Evolutionary conservation across 2,888 invertebrate genomes (phyloP).

Genomic region (Acleris emargana): DNA sequence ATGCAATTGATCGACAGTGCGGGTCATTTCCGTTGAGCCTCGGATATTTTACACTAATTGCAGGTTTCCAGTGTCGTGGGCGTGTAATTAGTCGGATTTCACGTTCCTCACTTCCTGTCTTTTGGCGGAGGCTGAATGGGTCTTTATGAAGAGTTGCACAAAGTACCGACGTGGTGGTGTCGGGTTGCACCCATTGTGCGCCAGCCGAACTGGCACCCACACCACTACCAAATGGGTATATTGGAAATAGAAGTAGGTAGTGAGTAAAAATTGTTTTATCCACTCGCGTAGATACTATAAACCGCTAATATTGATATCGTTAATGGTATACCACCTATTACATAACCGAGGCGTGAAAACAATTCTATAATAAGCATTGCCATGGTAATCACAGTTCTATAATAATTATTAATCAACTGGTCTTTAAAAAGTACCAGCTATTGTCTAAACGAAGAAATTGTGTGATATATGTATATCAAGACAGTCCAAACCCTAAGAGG

Average conservation of each 20-base stretch:
- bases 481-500: no score
- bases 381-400: no score
- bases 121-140: slow-evolving; percentile 64
- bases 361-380: no score
- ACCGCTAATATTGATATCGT: no score
- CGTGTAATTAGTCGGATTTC: slow-evolving; percentile 79
- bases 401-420: no score
- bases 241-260: neutral
- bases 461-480: no score
- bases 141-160: slow-evolving; percentile 57
- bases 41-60: slow-evolving; percentile 79
- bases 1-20: slow-evolving; percentile 27
- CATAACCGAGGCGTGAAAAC: no score
- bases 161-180: slow-evolving; percentile 69
- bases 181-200: slow-evolving; percentile 64
- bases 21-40: slow-evolving; percentile 65
- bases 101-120: slow-evolving; percentile 79
- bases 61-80: slow-evolving; percentile 79
- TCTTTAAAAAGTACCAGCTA: no score
- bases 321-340: no score
- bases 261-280: neutral
- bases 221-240: slow-evolving; percentile 6
- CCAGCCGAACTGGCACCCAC: slow-evolving; percentile 71
- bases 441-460: no score
- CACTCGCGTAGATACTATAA: no score